These are phyloP conservation scores for Phacellophora camtschatica DNA, from an alignment of 30 jellyfish, hydroid and myxozoan species.

Conservation along the genomic window DNA sequence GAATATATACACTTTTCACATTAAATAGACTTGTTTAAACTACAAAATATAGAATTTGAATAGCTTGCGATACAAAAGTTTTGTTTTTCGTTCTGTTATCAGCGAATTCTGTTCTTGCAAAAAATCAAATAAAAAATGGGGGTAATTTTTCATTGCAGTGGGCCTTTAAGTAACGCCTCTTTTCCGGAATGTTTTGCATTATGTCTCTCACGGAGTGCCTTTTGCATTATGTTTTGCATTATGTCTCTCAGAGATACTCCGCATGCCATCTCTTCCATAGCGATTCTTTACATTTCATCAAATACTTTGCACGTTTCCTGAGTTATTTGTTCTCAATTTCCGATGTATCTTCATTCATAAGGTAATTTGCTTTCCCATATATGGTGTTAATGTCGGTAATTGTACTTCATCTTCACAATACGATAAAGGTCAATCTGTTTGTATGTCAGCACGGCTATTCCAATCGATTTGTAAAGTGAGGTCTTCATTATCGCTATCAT, in stretches of 20 bases:
- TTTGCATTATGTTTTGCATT: slow-evolving; percentile 38
- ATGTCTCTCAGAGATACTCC: slow-evolving; percentile 77
- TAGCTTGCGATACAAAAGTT: too few species aligned
- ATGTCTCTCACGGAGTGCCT: slow-evolving; percentile 70
- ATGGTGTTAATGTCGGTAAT: slow-evolving; percentile 62
- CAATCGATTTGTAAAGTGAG: slow-evolving; percentile 57
- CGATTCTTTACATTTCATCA: slow-evolving; percentile 30
- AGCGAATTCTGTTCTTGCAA: too few species aligned
- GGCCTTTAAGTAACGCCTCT: too few species aligned
- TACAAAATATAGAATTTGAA: too few species aligned
- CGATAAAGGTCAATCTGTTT: slow-evolving; percentile 65
- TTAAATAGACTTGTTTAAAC: too few species aligned
- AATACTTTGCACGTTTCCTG: slow-evolving; percentile 40
- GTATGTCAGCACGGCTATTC: slow-evolving; percentile 35
- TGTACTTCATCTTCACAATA: slow-evolving; percentile 80
- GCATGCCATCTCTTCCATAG: slow-evolving; percentile 65
- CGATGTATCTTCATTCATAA: slow-evolving; percentile 8
- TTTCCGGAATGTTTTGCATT: slow-evolving; percentile 42
- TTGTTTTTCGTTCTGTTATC: too few species aligned
- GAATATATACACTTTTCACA: too few species aligned
- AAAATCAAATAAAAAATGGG: too few species aligned
- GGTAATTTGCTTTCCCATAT: slow-evolving; percentile 51
- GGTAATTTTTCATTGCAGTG: too few species aligned
- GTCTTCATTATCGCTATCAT: slow-evolving; percentile 67
- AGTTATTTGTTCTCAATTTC: slow-evolving; percentile 41